Conservation (phyloP, 2,113 vertebrate species). For the Emydura subglobosa region DNA sequence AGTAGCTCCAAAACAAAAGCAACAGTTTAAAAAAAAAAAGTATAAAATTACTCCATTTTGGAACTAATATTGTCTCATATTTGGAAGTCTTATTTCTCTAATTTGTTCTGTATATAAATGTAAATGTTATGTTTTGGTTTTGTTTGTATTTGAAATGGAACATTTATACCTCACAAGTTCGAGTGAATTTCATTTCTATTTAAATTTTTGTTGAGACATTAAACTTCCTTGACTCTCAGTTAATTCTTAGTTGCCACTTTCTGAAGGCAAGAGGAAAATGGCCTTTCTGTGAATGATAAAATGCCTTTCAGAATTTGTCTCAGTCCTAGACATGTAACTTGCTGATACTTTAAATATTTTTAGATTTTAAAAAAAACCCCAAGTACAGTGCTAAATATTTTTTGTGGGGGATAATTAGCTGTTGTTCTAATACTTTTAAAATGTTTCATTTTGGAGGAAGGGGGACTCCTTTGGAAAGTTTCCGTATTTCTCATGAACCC, state of each 20-base stretch:
- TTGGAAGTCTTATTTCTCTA: neutral
- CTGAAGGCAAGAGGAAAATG: neutral
- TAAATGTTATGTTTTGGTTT: constrained; percentile 3
- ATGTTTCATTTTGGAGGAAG: neutral
- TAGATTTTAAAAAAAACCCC: neutral
- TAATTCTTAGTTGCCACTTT: neutral
- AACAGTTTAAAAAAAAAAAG: neutral
- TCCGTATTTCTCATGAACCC: neutral
- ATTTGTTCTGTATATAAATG: neutral
- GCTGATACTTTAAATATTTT: neutral
- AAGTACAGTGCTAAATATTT: neutral
- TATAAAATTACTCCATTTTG: neutral
- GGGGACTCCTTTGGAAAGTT: neutral
- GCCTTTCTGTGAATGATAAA: neutral
- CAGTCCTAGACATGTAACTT: neutral
- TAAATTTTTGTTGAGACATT: neutral
- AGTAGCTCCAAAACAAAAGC: neutral
- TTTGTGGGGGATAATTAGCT: neutral
- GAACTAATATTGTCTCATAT: neutral
- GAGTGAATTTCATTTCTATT: neutral
- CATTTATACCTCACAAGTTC: neutral
- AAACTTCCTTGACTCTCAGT: neutral
- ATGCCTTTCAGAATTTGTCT: neutral
- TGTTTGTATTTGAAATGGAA: neutral
- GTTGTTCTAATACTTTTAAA: neutral